These are phyloP conservation scores for Plecturocebus donacophilus DNA, from an alignment of 2,113 vertebrate genomes.

Conservation along the genomic window DNA sequence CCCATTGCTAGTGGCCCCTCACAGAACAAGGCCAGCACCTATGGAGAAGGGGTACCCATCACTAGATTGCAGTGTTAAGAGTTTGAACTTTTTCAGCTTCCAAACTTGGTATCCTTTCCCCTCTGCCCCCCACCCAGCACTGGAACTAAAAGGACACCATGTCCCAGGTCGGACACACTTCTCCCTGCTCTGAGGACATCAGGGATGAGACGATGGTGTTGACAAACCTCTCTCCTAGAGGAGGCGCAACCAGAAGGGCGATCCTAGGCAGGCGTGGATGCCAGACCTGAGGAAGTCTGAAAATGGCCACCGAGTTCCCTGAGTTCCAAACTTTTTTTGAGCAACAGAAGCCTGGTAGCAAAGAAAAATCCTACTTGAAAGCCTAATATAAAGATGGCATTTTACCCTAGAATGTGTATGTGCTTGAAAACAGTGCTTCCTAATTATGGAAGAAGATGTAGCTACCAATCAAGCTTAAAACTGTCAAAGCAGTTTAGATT, in stretches of 20 bases:
- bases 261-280: background rate
- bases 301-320: background rate
- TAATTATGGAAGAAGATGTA: background rate
- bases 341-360: background rate
- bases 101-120: background rate
- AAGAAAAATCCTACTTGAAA: background rate
- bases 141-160: background rate
- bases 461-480: background rate
- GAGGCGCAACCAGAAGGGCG: background rate
- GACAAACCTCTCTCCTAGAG: background rate
- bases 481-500: background rate
- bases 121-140: background rate
- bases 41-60: background rate
- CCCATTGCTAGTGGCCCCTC: background rate
- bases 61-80: background rate
- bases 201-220: background rate
- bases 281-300: background rate
- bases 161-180: background rate
- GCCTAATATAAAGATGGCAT: background rate
- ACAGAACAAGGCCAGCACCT: background rate
- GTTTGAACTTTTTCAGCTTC: background rate
- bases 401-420: background rate
- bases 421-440: background rate
- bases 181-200: background rate
- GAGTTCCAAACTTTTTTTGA: background rate